Evolutionary conservation across 1,140 invertebrate genomes (phyloP), one percentile per base, ranked within the genome.

Genomic region (Drosophila equinoxialis): DNA sequence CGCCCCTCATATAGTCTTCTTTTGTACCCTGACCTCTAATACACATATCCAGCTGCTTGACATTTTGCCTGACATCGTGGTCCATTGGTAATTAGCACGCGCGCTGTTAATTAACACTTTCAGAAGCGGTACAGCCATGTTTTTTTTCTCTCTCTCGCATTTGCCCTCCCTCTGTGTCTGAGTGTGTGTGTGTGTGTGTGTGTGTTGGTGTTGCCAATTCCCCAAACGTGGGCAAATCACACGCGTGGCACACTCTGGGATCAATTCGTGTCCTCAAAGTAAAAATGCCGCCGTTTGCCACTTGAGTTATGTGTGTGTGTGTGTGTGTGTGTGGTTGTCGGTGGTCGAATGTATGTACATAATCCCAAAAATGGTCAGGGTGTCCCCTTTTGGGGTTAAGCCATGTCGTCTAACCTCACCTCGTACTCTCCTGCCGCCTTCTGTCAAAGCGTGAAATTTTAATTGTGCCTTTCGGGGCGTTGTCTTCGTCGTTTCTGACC

Each of bases 391-490:
- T 80, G 71, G 83, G 69, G 66, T 72, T 62, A 69, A 59, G 60
- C 13, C 41, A 54, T 14, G 48, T 35, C 48, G 30, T 13, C 35
- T 35, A 11, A 26, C 33, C 62, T 10, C 17, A 51, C 45, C 45
- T 51, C 45, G 17, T 37, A 11, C 48, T 39, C 14, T n/a, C 35
- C 33, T 37, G 37, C 30, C 14, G 42, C 54, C 39, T 59, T 59
- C 63, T 35, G 65, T 39, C 23, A 75, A 68, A 86, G 84, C 84
- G 84, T 87, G 80, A 87, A 87, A 87, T 87, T 87, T 87, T 87
- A 87, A 87, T 87, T 87, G 84, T 84, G 84, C 66, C 84, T 87
- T 87, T 89, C 84, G 84, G 84, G 84, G 84, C 84, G 84, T 87
- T 75, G 83, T 83, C 84, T 74, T 71, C 68, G 72, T 60, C 65